Base-by-base conservation (phyloP, 2,888 invertebrate species). In the Dichetophora obliterata region DNA sequence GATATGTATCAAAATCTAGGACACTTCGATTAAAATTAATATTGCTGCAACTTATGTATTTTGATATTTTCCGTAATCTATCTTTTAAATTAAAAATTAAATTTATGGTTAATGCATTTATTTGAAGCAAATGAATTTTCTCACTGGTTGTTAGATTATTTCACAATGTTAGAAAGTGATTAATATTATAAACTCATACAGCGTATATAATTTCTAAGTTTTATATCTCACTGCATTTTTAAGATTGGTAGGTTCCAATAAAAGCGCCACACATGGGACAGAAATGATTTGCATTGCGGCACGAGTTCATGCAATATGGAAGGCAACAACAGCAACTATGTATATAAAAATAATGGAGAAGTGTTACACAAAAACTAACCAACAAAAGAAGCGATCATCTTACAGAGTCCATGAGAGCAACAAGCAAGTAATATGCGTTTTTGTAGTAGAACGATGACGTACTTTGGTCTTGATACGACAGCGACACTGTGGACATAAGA, bases 271-370 rank as follows among this genome's bases (percentile, higher is more conserved):
- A 82, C 80, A 78, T 81, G 57, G 82, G 80, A 70, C 81, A 82
- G 50, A 80, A 82, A 76, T 82, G 82, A 75, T 82, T 81, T 1
- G 81, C 72, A 74, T 82, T 81, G 4, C 78, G 81, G 68, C 82
- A 82, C 5, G 80, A 57, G 57, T 81, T 71, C 81, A 82, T 80
- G 31, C 82, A 82, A 52, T 81, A 82, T 11, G 82, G 82, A 6
- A 82, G 22, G 54, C 79, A 81, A 27, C 82, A 82, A 19, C 81
- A 82, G 52, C 79, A 78, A 5, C 81, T 81, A n/a, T n/a, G n/a
- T n/a, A n/a, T n/a, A n/a, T n/a, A 24, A 11, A 2, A 27, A 48
- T 19, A 61, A 9, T 27, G 0, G 27, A 31, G 3, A 66, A 76
- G 37, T 16, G 8, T 19, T 54, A 24, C 43, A 68, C 22, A 1